Base-by-base conservation (phyloP, 2,888 invertebrate genomes). In the Epinotia nisella region DNA sequence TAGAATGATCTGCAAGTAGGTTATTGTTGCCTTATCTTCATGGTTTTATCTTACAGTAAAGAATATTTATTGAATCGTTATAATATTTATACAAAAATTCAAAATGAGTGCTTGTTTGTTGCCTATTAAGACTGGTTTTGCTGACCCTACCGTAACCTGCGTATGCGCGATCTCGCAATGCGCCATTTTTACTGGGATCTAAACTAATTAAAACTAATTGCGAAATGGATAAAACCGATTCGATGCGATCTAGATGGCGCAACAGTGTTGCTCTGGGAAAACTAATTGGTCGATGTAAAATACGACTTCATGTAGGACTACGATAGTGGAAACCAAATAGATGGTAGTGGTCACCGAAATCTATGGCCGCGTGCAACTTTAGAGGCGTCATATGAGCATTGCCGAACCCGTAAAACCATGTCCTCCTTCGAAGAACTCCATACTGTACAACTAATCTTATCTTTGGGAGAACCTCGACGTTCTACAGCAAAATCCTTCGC, bases 121-220 rank as follows among this genome's bases (percentile, higher is more conserved):
- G 51, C 2, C 11, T 4, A 29, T 29, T 24, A 3, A 60, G 13
- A 13, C 21, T 60, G 65, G 21, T 29, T 35, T 39, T 72, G 49
- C 61, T 10, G 9, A 24, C 72, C 45, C 19, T 61, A 41, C 61
- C 41, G 29, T 53, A 41, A 64, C 45, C 49, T 24, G 60, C 45
- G 17, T 53, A 17, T 56, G n/a, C 66, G 76, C 68, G 10, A 45
- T 71, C 24, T 61, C 59, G 75, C 74, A 77, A 74, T 76, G 77
- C 77, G 74, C 55, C 70, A 76, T 81, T 82, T 87, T 88, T 88
- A 89, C 85, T 82, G 75, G 77, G 76, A 79, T 81, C 83, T 83
- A 82, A 80, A 81, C 83, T 85, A 90, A 90, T 90, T 87, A 87
- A 85, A 82, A 80, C 77, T 79, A 55, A 83, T 90, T 90, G 83